These are phyloP conservation scores for Aspidoscelis tigris DNA, from an alignment of 2,113 vertebrate genomes.

Conservation along the genomic window DNA sequence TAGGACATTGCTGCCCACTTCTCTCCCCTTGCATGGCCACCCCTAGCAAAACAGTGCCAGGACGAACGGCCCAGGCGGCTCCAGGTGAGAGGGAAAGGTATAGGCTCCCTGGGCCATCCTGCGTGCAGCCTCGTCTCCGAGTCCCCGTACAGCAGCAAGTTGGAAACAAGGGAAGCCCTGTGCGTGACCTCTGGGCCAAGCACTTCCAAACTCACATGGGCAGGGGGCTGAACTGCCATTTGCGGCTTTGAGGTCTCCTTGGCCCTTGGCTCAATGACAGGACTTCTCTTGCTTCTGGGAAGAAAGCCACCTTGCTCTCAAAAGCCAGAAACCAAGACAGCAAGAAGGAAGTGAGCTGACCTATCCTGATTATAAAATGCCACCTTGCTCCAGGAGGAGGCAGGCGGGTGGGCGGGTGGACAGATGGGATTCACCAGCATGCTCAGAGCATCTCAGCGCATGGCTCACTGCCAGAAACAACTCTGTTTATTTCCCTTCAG, in stretches of 20 bases:
- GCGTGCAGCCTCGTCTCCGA: no score
- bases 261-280: neutral
- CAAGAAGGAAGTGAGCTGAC: neutral
- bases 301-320: neutral
- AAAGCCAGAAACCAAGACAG: neutral
- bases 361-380: neutral
- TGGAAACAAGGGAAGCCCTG: neutral
- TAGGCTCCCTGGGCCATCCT: no score
- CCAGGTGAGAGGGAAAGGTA: no score
- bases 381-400: neutral
- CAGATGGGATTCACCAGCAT: neutral
- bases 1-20: no score
- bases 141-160: no score
- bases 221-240: neutral
- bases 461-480: neutral
- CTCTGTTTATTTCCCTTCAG: neutral
- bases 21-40: no score
- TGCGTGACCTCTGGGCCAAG: neutral
- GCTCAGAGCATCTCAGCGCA: neutral
- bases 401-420: no score
- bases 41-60: no score
- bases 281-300: neutral
- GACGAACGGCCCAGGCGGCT: no score
- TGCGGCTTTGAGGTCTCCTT: slow-evolving; percentile 2
- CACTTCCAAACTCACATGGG: no score